phyloP scores from a whole-genome alignment of 2,888 invertebrate genomes.

The Deilephila porcellus region DNA sequence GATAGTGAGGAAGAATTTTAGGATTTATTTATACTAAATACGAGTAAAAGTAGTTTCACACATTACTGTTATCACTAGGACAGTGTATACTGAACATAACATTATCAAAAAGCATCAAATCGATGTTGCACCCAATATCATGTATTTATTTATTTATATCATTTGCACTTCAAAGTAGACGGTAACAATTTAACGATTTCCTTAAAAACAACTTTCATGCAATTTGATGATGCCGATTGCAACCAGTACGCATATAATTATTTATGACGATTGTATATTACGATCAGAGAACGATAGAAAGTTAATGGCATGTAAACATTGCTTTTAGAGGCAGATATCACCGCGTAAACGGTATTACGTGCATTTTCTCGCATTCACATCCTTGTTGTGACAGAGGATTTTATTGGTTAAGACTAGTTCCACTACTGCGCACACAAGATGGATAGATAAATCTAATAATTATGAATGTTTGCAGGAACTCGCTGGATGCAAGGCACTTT shows the following conservation, averaged over 20 bases:
- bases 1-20: too few species aligned
- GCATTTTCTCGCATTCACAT: neutral
- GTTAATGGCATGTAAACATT: slow-evolving; percentile 16
- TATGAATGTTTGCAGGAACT: too few species aligned
- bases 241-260: slow-evolving; percentile 42
- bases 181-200: neutral
- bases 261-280: slow-evolving; percentile 36
- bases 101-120: neutral
- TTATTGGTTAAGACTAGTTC: neutral
- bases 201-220: slow-evolving; percentile 17
- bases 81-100: too few species aligned
- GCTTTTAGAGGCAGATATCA: neutral
- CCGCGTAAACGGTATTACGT: neutral
- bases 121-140: neutral
- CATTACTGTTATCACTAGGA: too few species aligned
- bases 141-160: too few species aligned
- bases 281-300: slow-evolving; percentile 22
- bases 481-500: too few species aligned
- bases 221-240: neutral
- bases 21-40: too few species aligned
- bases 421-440: too few species aligned
- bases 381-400: neutral
- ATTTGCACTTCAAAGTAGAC: neutral
- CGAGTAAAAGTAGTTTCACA: too few species aligned
- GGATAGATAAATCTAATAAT: too few species aligned